Evolutionary conservation across 2,797 vertebrate genomes (phyloP).

Genomic region (Trachops cirrhosus): DNA sequence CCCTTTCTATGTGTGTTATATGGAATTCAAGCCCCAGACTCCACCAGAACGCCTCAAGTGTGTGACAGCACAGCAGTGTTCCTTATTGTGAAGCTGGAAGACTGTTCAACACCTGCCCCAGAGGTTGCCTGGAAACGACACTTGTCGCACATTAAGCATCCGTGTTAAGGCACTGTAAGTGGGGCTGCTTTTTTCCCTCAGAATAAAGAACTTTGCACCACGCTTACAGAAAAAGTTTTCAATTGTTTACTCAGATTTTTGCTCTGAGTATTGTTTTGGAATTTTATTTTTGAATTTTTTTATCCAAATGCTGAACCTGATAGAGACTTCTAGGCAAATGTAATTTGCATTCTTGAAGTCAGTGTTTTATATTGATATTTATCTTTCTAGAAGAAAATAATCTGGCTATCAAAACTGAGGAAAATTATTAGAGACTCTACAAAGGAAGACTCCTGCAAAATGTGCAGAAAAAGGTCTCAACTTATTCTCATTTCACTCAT

Average conservation of each 20-base stretch:
- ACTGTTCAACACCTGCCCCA: slow-evolving; percentile 31
- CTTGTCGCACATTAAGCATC: slow-evolving; percentile 46
- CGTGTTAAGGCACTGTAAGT: slow-evolving; percentile 43
- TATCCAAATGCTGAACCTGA: neutral
- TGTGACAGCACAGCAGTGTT: neutral
- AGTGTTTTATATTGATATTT: neutral
- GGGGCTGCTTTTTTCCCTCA: neutral
- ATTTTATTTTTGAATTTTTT: neutral
- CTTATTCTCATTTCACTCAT: neutral
- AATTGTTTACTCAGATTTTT: neutral
- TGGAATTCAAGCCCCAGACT: neutral
- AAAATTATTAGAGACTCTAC: neutral
- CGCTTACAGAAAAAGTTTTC: neutral
- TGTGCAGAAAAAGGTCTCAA: neutral
- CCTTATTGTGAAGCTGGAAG: neutral
- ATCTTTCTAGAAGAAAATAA: neutral
- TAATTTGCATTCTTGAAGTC: neutral
- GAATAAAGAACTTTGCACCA: neutral
- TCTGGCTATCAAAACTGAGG: neutral
- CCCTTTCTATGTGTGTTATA: neutral
- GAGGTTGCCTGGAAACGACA: slow-evolving; percentile 75
- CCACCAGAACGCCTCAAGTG: neutral
- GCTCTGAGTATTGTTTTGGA: neutral
- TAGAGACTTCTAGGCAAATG: neutral
- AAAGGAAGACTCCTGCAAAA: neutral